Evolutionary conservation across 2,888 invertebrate species (phyloP).

Genomic region (Phymatocera aterrima): DNA sequence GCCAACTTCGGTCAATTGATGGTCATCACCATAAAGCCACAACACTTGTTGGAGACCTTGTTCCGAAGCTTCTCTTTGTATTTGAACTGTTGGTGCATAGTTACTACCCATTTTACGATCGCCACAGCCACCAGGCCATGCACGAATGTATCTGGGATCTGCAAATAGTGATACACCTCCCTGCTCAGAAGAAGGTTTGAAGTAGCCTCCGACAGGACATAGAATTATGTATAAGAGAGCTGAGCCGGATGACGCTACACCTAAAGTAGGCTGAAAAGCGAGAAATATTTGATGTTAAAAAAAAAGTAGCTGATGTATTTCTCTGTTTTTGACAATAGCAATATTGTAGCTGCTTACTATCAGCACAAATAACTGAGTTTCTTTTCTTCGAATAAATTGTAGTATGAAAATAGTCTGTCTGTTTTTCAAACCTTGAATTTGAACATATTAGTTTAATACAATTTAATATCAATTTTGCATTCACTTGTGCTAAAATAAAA

Average conservation of each 20-base stretch:
- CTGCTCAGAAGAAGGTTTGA: constrained; percentile 80
- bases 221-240: constrained; percentile 94
- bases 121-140: constrained; percentile 97
- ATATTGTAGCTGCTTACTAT: neutral
- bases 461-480: no score
- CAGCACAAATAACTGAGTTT: neutral
- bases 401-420: neutral
- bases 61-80: constrained; percentile 85
- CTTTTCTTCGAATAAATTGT: neutral
- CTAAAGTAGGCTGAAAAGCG: constrained; percentile 90
- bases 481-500: no score
- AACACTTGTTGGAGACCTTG: constrained; percentile 94
- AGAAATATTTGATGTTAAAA: constrained; percentile 25
- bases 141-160: constrained; percentile 90
- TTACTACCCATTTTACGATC: constrained; percentile 97
- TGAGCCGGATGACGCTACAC: constrained; percentile 91
- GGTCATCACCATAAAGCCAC: constrained; percentile 96
- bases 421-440: neutral
- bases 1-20: constrained; percentile 97
- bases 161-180: constrained; percentile 91
- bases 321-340: neutral
- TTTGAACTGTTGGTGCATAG: constrained; percentile 91
- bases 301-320: neutral
- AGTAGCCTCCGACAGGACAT: constrained; percentile 96
- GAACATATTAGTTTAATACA: no score